Evolutionary conservation across 2,797 vertebrate species (phyloP), one percentile per base, ranked within the genome.

Genomic region (Myotis vivesi): DNA sequence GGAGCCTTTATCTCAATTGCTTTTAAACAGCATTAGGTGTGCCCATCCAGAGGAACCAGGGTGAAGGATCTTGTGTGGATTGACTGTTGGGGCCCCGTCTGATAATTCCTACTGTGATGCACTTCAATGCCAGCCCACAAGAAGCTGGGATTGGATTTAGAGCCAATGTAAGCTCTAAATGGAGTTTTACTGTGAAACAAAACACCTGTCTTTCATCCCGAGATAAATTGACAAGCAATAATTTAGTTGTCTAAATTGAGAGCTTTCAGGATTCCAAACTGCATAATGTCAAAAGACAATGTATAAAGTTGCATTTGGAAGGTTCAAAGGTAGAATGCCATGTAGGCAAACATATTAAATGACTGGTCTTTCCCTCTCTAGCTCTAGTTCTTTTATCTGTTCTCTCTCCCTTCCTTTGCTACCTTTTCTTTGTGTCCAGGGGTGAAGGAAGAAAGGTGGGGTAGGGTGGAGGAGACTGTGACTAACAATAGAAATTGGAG

Each of bases 161-260:
- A 97, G 85, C 72, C 93, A 94, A 72, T 85, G 87, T 92, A 91
- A 91, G 95, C 91, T 97, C 93, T 98, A 98, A 98, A 97, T 97
- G 97, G 96, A 97, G 96, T 96, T 97, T 98, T 98, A 91, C 95
- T 96, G 94, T 98, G 98, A 98, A 98, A 98, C 97, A 98, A 98
- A 98, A 98, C 98, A 98, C 97, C 98, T 98, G 98, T 98, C 98
- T 98, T 97, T 98, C 98, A 98, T 97, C 93, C 95, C 96, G 97
- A 98, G 94, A 94, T 97, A 97, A 98, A 98, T 97, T 98, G 98
- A 98, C 98, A 98, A 98, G 98, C 97, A 98, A 98, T 98, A 98
- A 98, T 98, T 98, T 98, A 98, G 98, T 98, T 98, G 98, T 98
- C 98, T 98, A 98, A 98, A 98, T 97, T 97, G 97, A 97, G 97